These are phyloP conservation scores for Argentina silus DNA, from an alignment of 2,797 vertebrate species.

Conservation along the genomic window DNA sequence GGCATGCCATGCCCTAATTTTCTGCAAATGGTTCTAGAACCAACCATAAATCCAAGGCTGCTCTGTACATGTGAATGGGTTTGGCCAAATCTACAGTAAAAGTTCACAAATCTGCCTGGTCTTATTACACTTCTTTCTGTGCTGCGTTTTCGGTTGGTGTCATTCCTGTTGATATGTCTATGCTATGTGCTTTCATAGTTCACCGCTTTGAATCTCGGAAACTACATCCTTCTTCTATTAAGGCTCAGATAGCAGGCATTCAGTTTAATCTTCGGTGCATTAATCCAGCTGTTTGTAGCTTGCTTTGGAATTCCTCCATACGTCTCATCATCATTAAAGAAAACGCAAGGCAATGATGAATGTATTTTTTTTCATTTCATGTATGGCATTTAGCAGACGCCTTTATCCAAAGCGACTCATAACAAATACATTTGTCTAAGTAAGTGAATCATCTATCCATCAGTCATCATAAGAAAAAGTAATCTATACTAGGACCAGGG, in stretches of 20 bases:
- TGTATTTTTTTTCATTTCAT: no score
- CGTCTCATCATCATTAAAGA: no score
- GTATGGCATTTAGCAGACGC: no score
- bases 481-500: no score
- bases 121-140: not conserved
- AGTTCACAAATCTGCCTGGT: not conserved
- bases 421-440: no score
- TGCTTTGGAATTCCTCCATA: not conserved
- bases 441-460: no score
- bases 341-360: no score
- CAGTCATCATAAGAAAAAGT: no score
- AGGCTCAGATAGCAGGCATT: not conserved
- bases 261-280: not conserved
- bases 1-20: no score
- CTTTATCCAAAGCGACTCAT: no score
- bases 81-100: not conserved
- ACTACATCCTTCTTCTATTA: not conserved
- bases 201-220: not conserved
- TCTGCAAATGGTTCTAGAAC: no score
- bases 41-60: no score
- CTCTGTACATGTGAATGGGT: not conserved
- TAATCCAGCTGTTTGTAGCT: not conserved
- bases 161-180: not conserved
- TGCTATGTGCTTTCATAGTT: conserved; percentile 2
- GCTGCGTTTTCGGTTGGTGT: not conserved